Evolutionary conservation across 2,113 vertebrate species (phyloP), one percentile per base, ranked within the genome.

Genomic region (Oceanites oceanicus): DNA sequence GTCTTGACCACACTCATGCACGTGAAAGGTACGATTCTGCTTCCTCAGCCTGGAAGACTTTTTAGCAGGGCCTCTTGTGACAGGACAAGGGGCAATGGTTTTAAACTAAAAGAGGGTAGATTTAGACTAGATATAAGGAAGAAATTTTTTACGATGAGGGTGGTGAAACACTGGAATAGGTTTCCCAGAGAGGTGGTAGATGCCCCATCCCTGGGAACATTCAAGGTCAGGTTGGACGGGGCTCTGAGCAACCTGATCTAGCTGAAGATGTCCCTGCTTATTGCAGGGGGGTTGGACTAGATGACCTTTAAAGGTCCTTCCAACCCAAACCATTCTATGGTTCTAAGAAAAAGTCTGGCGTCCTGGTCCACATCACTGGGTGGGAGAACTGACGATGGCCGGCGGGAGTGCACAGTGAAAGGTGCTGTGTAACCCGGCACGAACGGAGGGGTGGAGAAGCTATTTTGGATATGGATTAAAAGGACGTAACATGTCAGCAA

Each of bases 191-290:
- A 44, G 34, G 27, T 17, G 7, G n/a, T 25, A 14, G 25, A n/a
- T 27, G 21, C 8, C 40, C 4, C 68, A 74, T 49, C 52, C 32
- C 40, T 68, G 50, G n/a, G 30, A 44, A 27, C 15, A 36, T 18
- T 12, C 26, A 7, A 70, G 47, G n/a, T 3, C 42, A 87, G 15
- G 55, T 3, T 68, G n/a, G 26, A 50, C 0, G 0, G 17, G 47
- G 25, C 52, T 80, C 26, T 59, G 52, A 73, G 21, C 38, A n/a
- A 22, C 25, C 34, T 19, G 7, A 25, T 14, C 3, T 13, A 13
- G 9, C 6, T 34, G 65, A 81, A 89, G 29, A 13, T 58, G 42
- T 61, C 40, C 26, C n/a, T 78, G 52, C 44, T 23, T 13, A 6
- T 2, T 15, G 80, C 34, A 53, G 11, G 9, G 12, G 9, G 3